Conservation (phyloP, 2,797 vertebrate species). For the Chelon labrosus region DNA sequence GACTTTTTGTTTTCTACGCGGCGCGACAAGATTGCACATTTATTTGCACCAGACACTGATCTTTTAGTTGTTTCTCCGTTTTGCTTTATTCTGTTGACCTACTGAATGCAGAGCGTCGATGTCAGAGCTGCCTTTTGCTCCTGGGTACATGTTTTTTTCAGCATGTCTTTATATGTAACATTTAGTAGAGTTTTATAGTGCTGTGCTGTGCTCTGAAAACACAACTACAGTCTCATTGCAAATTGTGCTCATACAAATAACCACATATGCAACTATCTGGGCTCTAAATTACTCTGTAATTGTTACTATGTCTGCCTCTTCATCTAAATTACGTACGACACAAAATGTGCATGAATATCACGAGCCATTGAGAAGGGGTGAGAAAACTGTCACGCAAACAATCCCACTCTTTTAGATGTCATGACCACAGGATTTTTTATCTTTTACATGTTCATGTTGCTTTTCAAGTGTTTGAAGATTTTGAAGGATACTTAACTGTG, state of each 20-base stretch:
- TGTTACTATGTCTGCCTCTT: conserved; percentile 34
- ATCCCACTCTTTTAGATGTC: neutral
- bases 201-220: conserved; percentile 23
- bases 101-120: neutral
- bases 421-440: neutral
- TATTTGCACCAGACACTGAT: neutral
- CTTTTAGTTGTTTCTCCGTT: neutral
- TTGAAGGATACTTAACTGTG: conserved; percentile 21
- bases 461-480: conserved; percentile 35
- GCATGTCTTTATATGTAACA: conserved; percentile 1
- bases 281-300: conserved; percentile 24
- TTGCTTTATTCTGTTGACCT: conserved; percentile 25
- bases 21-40: neutral
- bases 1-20: neutral
- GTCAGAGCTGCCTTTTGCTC: conserved; percentile 3
- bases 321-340: conserved; percentile 34
- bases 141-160: conserved; percentile 6
- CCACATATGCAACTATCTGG: conserved; percentile 16
- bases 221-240: conserved; percentile 8
- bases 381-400: conserved; percentile 17
- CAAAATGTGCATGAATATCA: conserved; percentile 30
- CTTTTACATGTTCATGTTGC: conserved; percentile 9
- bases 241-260: conserved; percentile 32
- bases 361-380: neutral
- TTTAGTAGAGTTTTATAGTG: neutral